Evolutionary conservation across 2,888 invertebrate species (phyloP).

Genomic region (Disparrhopalites patrizii): DNA sequence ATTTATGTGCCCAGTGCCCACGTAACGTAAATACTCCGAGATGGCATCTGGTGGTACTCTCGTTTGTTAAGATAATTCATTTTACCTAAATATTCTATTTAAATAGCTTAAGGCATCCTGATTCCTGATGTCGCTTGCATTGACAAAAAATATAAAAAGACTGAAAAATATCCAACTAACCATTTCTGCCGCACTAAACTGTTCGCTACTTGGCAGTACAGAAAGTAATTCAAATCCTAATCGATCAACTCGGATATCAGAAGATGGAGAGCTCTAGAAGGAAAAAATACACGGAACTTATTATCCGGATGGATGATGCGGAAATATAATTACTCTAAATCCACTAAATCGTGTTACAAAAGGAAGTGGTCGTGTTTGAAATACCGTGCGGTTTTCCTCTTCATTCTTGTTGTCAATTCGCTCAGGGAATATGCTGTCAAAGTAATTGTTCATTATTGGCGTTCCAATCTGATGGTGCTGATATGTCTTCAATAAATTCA

Average conservation of each 20-base stretch:
- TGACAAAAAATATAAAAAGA: no score
- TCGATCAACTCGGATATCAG: no score
- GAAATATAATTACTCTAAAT: neutral
- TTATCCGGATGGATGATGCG: neutral
- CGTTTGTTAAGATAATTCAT: no score
- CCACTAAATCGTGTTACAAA: no score
- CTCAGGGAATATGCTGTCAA: conserved; percentile 19
- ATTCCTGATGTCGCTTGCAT: no score
- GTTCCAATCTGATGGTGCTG: conserved; percentile 18
- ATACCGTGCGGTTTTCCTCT: conserved; percentile 35
- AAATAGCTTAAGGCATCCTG: no score
- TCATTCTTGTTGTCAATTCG: neutral
- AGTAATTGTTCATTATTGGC: conserved; percentile 27
- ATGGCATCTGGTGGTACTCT: no score
- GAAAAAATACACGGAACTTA: neutral
- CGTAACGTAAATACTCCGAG: no score
- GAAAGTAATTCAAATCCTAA: conserved; percentile 30
- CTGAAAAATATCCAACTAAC: conserved; percentile 3
- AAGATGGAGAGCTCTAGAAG: no score
- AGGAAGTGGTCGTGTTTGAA: neutral
- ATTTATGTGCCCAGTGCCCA: no score
- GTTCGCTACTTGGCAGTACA: conserved; percentile 17
- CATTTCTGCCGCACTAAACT: conserved; percentile 29
- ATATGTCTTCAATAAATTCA: conserved; percentile 18
- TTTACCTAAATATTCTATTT: no score